These are phyloP conservation scores for Origma solitaria DNA, from an alignment of 2,113 vertebrate species.

Conservation along the genomic window DNA sequence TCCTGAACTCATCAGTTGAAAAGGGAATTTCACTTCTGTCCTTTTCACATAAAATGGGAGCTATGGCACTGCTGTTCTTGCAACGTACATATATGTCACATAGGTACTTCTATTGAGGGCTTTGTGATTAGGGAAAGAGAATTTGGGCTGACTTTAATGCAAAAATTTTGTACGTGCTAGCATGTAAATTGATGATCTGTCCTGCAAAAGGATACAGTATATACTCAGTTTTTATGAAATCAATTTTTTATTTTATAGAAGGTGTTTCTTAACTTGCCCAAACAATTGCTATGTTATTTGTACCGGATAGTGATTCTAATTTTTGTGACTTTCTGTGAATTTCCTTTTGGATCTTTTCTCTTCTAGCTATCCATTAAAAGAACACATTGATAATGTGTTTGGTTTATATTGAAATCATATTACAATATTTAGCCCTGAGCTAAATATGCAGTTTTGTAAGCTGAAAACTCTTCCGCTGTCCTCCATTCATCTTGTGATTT, in stretches of 20 bases:
- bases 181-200: neutral
- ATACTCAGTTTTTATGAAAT: neutral
- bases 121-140: neutral
- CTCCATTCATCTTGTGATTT: neutral
- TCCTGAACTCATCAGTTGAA: neutral
- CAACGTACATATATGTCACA: neutral
- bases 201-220: neutral
- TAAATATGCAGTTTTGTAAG: neutral
- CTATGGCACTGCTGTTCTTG: neutral
- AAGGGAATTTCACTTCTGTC: neutral
- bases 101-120: rapidly evolving
- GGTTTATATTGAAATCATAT: neutral
- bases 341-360: neutral
- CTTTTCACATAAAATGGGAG: neutral
- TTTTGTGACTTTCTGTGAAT: neutral
- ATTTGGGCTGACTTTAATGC: neutral
- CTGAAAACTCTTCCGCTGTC: neutral
- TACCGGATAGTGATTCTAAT: neutral
- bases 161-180: neutral
- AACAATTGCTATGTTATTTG: neutral
- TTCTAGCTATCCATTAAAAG: neutral
- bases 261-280: neutral
- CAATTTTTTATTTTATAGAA: rapidly evolving
- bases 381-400: neutral
- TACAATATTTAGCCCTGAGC: neutral